Conservation (phyloP, 2,888 invertebrate genomes). For the Pammene aurita region DNA sequence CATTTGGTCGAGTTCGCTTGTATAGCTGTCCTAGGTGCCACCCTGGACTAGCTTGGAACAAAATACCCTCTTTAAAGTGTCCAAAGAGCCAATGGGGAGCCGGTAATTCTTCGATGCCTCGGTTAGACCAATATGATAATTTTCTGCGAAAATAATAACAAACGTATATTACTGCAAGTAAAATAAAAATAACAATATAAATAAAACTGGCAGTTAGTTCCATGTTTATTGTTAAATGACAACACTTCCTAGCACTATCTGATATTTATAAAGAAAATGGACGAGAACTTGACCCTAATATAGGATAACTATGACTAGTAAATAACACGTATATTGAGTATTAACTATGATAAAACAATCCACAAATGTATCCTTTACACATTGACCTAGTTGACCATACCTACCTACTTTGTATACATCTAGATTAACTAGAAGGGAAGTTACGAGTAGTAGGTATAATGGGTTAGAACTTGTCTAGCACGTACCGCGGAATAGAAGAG, state of each 20-base stretch:
- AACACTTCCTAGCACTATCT: neutral
- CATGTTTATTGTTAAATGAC: neutral
- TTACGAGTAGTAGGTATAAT: too few relatives aligned
- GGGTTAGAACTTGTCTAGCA: too few relatives aligned
- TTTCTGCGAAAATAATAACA: slow-evolving; percentile 3
- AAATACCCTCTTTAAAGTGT: slow-evolving; percentile 49
- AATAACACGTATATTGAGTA: neutral
- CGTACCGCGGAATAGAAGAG: too few relatives aligned
- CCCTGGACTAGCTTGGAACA: slow-evolving; percentile 49
- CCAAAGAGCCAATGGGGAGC: slow-evolving; percentile 46
- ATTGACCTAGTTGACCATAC: neutral
- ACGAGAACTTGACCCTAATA: slow-evolving; percentile 4
- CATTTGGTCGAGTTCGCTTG: slow-evolving; percentile 41
- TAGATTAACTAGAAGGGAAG: too few relatives aligned
- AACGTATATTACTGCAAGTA: neutral
- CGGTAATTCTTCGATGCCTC: slow-evolving; percentile 5
- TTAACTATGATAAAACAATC: neutral
- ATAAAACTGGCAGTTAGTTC: neutral
- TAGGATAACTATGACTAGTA: neutral
- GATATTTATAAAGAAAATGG: slow-evolving; percentile 1
- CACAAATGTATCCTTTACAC: neutral
- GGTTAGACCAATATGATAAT: slow-evolving; percentile 9
- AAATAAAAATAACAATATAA: neutral
- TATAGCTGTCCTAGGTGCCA: slow-evolving; percentile 48
- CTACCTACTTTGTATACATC: too few relatives aligned